Evolutionary conservation across 2,888 invertebrate genomes (phyloP), one percentile per base, ranked within the genome.

Genomic region (Drosophila anceps): DNA sequence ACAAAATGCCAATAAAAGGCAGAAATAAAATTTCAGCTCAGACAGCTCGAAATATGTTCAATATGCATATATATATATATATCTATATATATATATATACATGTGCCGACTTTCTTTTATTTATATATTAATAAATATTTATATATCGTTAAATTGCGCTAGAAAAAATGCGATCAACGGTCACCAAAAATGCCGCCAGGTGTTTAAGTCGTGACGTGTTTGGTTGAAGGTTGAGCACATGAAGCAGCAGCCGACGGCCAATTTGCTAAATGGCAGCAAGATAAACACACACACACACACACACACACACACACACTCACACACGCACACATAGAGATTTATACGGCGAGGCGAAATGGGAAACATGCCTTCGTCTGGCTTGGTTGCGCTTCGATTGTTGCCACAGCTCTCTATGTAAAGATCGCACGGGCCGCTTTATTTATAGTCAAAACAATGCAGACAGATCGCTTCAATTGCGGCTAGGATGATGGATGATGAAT

Each of bases 391-490:
- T 65, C 50, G 41, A 44, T 55, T 71, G 59, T 33, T 81, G 37
- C 31, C 59, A 62, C 43, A 33, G 51, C 64, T 62, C 68, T 63
- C 59, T 46, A n/a, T n/a, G 50, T 18, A 18, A 61, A 63, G 78
- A 79, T 78, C 78, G 66, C 74, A 78, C 37, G 62, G 60, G 50
- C 37, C 20, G 65, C 65, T 76, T 81, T 82, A 82, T 89, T 82
- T 82, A 81, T 87, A 84, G 90, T 67, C 63, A 54, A 89, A 83
- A 83, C 82, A 83, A 87, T 89, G 82, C 82, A 74, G 85, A 81
- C 85, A 89, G 75, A 84, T 87, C 88, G 82, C 89, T 73, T 77
- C 62, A 78, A 81, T 73, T 86, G 89, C 64, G 84, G 81, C 82
- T 65, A 66, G 58, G 33, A 69, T 88, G 84, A 81, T 82, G 86